Evolutionary conservation across 2,888 invertebrate species (phyloP).

Genomic region (Adineta ricciae): DNA sequence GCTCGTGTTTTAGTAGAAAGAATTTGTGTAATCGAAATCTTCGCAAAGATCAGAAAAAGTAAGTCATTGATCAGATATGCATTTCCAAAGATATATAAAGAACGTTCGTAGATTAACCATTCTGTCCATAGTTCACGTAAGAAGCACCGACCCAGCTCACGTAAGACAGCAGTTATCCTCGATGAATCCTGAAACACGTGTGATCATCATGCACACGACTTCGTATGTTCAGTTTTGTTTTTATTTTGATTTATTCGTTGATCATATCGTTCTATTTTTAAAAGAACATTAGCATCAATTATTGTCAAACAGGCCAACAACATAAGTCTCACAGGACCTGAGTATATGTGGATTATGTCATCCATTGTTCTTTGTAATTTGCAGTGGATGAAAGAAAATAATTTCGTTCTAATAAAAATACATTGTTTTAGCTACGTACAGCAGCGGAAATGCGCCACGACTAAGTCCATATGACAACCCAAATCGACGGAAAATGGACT

Average conservation of each 20-base stretch:
- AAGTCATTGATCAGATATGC: background rate
- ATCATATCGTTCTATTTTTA: background rate
- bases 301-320: slow-evolving; percentile 38
- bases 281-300: slow-evolving; percentile 35
- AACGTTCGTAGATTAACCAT: slow-evolving; percentile 19
- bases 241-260: background rate
- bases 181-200: slow-evolving; percentile 31
- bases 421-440: background rate
- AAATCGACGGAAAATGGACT: background rate
- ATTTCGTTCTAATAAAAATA: no score
- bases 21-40: background rate
- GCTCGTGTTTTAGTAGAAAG: background rate
- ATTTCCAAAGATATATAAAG: no score
- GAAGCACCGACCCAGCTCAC: slow-evolving; percentile 15
- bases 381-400: no score
- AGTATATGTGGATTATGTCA: slow-evolving; percentile 42
- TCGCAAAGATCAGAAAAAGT: background rate
- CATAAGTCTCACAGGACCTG: slow-evolving; percentile 38
- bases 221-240: background rate
- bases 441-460: background rate
- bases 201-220: slow-evolving; percentile 28
- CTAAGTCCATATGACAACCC: background rate
- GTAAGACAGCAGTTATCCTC: slow-evolving; percentile 21
- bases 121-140: slow-evolving; percentile 25
- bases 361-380: slow-evolving; percentile 25